Evolutionary conservation across 2,113 vertebrate genomes (phyloP).

Genomic region (Calyptommatus sinebrachiatus): DNA sequence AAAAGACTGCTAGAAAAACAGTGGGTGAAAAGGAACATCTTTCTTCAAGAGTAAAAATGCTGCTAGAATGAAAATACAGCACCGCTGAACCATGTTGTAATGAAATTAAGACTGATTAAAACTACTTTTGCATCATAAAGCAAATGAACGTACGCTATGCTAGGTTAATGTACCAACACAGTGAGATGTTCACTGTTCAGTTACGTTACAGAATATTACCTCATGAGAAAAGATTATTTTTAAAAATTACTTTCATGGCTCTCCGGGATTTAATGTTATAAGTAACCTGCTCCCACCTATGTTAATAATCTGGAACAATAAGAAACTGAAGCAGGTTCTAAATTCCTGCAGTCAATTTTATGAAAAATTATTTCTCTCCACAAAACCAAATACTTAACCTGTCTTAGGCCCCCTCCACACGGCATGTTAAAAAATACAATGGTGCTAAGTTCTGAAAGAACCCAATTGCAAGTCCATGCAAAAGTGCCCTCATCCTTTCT

Average conservation of each 20-base stretch:
- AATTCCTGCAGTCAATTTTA: neutral
- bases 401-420: neutral
- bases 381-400: neutral
- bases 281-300: slow-evolving; percentile 17
- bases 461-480: too few relatives aligned
- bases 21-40: neutral
- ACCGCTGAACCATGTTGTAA: slow-evolving; percentile 19
- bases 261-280: slow-evolving; percentile 47
- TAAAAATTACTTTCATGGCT: slow-evolving; percentile 20
- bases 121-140: slow-evolving; percentile 47
- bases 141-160: slow-evolving; percentile 12
- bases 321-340: slow-evolving; percentile 25
- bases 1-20: neutral
- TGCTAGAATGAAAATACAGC: slow-evolving; percentile 8
- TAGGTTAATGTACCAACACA: slow-evolving; percentile 1
- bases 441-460: too few relatives aligned
- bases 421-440: too few relatives aligned
- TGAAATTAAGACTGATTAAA: slow-evolving; percentile 50
- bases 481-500: too few relatives aligned
- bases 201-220: slow-evolving; percentile 54
- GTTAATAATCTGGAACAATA: neutral
- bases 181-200: slow-evolving; percentile 32
- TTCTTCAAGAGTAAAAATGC: slow-evolving; percentile 18
- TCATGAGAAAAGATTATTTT: slow-evolving; percentile 49
- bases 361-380: too few relatives aligned